A percentile compares a stretch with the other conserved stretches of the same genome.
Conservation (phyloP, 2,797 vertebrate species). For the Cossypha polioptera region DNA sequence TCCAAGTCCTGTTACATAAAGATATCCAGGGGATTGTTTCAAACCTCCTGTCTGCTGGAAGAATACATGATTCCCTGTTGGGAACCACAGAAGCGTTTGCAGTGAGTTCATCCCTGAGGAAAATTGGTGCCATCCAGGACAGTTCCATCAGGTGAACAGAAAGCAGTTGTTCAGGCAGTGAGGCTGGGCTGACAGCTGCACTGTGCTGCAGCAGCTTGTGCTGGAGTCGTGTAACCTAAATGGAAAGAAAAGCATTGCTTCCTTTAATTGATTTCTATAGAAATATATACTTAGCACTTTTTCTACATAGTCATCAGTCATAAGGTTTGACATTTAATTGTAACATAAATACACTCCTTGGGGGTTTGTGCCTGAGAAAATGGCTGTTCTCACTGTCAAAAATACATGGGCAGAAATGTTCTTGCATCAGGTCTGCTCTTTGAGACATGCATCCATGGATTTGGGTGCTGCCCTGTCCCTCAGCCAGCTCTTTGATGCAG, state of each 20-base stretch:
- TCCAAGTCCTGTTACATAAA: neutral
- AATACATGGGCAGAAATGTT: neutral
- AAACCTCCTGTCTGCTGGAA: neutral
- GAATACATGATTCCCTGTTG: neutral
- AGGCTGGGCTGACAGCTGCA: neutral
- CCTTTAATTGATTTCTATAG: conserved; percentile 40
- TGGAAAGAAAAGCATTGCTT: conserved; percentile 16
- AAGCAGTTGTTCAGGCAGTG: neutral
- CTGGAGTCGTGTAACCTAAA: neutral
- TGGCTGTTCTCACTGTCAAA: neutral
- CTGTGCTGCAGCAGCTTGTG: neutral
- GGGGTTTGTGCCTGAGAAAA: neutral
- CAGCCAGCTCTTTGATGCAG: neutral
- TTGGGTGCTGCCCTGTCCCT: neutral
- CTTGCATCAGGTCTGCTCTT: neutral
- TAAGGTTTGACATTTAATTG: conserved; percentile 10
- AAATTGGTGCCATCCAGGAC: neutral
- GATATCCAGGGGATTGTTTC: neutral
- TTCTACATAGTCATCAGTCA: neutral
- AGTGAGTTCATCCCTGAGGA: neutral
- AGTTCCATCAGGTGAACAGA: neutral
- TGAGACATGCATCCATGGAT: neutral
- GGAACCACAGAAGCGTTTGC: neutral
- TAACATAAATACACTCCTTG: neutral
- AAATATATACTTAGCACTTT: conserved; percentile 21